phyloP scores from a whole-genome alignment of 2,797 vertebrate genomes.

The Aythya fuligula region DNA sequence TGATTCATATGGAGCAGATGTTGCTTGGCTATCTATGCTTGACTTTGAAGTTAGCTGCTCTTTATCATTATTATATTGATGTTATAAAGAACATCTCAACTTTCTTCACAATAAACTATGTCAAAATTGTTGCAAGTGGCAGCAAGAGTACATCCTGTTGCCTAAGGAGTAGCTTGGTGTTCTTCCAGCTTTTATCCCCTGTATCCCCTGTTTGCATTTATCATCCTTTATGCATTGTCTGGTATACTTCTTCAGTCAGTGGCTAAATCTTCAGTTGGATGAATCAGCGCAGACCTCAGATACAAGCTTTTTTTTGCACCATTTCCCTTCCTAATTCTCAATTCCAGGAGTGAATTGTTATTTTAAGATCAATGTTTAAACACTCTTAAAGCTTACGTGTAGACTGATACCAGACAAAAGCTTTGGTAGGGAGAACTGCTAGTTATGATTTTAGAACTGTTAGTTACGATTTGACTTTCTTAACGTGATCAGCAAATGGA shows the following conservation, averaged over 20 bases:
- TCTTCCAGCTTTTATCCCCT: conserved; percentile 37
- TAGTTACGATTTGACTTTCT: background rate
- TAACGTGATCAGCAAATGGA: background rate
- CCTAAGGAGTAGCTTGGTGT: background rate
- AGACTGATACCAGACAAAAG: background rate
- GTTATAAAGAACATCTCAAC: conserved; percentile 9
- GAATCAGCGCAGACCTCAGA: background rate
- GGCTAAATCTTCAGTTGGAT: background rate
- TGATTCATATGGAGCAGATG: background rate
- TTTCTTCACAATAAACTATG: background rate
- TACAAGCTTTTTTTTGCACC: background rate
- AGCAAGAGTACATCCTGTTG: background rate
- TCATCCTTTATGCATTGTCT: conserved; percentile 6
- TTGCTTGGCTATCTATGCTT: background rate
- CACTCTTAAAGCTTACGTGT: background rate
- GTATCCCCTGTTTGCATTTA: conserved; percentile 16
- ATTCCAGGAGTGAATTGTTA: background rate
- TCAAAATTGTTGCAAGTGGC: conserved; percentile 27
- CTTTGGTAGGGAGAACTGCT: background rate
- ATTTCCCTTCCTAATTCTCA: background rate
- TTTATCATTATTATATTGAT: conserved; percentile 44
- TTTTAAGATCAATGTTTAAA: background rate
- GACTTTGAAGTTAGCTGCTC: conserved; percentile 19
- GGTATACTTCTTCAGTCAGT: background rate
- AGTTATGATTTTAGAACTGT: background rate